Percentiles rank a stretch among this genome's conserved stretches.
These are phyloP conservation scores for Podarcis cretensis DNA, from an alignment of 2,113 vertebrate genomes.

Conservation along the genomic window DNA sequence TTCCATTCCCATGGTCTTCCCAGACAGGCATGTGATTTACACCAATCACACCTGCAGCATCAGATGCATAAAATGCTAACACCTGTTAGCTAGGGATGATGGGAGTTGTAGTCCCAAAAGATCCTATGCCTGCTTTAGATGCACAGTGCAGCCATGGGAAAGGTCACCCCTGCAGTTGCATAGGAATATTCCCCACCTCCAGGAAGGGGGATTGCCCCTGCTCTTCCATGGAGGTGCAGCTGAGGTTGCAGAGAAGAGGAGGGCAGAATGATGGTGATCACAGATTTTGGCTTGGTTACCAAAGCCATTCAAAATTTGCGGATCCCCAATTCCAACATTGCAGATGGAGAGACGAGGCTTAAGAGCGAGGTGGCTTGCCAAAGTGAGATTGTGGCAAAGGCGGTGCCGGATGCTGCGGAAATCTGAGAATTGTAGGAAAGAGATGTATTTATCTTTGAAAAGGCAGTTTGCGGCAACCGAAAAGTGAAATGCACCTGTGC, in stretches of 20 bases:
- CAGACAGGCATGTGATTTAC: no score
- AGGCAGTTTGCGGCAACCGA: slow-evolving; percentile 58
- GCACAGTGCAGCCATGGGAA: not conserved
- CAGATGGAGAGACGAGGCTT: not conserved
- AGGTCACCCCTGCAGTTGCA: not conserved
- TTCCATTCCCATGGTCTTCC: no score
- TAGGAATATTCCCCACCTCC: not conserved
- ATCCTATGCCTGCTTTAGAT: not conserved
- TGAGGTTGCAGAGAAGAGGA: not conserved
- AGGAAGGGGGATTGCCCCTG: not conserved
- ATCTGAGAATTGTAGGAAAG: not conserved
- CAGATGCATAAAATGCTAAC: no score
- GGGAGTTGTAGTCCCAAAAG: not conserved
- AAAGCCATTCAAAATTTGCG: not conserved
- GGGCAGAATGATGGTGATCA: not conserved
- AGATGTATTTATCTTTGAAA: not conserved
- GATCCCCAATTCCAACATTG: not conserved
- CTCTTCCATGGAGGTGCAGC: not conserved
- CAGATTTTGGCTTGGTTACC: not conserved
- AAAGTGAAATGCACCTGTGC: slow-evolving; percentile 53
- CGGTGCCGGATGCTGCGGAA: no score
- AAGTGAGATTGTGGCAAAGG: not conserved
- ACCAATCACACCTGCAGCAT: no score
- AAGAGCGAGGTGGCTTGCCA: no score
- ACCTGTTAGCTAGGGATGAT: no score